Base-by-base conservation (phyloP, 2,797 vertebrate genomes). In the Micromesistius poutassou region DNA sequence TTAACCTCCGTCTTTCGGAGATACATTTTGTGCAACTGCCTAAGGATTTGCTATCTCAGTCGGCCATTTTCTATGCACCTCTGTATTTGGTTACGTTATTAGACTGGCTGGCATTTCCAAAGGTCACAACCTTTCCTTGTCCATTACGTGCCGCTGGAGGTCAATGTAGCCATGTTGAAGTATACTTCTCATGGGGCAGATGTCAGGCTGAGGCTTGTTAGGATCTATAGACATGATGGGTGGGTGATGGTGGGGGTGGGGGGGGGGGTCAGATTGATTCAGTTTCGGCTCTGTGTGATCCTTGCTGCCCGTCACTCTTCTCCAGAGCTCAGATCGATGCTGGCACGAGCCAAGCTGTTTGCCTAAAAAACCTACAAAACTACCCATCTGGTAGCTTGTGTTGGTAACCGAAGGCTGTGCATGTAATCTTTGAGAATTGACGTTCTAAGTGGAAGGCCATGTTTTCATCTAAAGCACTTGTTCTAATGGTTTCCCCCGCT, bases 81-180 rank as follows among this genome's bases (percentile, higher is more conserved):
- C 87, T 82, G 83, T 84, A 93, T 90, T 91, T 91, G 88, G 87
- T 86, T 87, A 84, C 87, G 83, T 89, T 93, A 87, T 94, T 92
- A 86, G 90, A 91, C 88, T 79, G 87, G 86, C 86, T 94, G 94
- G 87, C 93, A 93, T 95, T 95, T 94, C 76, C 80, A 94, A 94
- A 95, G 94, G 94, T 91, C 89, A 85, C 79, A 89, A 88, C 93
- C 93, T 94, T 95, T 94, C 77, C 85, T 89, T 89, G 85, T 91
- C 90, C 89, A 85, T 90, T 90, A 82, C 85, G 85, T 88, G 83
- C 78, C 83, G 28, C 90, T 84, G 78, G 66, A 82, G 86, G 92
- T 92, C 90, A 90, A 80, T 90, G 88, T 90, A 87, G 89, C 80
- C 78, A 79, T 86, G 89, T 89, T 90, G 84, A 88, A 90, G 89